Conservation (phyloP, 1,140 invertebrate genomes). For the Drosophila nikananu region DNA sequence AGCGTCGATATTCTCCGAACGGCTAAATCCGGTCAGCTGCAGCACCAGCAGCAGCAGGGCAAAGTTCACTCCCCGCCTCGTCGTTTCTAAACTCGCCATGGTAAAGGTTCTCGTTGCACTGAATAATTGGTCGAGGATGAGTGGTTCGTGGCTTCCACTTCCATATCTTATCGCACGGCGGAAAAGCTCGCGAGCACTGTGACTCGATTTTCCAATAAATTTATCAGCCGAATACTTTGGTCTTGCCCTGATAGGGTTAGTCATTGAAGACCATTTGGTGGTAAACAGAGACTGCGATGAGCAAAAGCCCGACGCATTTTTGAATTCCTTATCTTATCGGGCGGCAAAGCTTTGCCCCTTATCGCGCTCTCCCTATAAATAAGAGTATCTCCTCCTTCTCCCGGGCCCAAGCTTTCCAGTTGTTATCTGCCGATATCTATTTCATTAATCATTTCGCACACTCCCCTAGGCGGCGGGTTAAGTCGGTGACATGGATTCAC, state of each 20-base stretch:
- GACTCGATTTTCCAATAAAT: constrained; percentile 57
- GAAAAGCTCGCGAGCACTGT: constrained; percentile 32
- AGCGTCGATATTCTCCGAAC: constrained; percentile 57
- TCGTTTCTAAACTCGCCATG: constrained; percentile 11
- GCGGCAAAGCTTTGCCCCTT: constrained; percentile 46
- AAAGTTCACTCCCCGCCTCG: constrained; percentile 23
- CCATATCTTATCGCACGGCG: constrained; percentile 42
- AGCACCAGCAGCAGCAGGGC: constrained; percentile 28
- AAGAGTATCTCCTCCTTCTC: background rate
- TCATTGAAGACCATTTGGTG: constrained; percentile 31
- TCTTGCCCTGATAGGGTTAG: constrained; percentile 27
- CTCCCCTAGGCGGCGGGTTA: constrained; percentile 27
- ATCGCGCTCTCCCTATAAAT: constrained; percentile 6
- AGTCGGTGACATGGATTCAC: constrained; percentile 40
- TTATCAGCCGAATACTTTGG: constrained; percentile 37
- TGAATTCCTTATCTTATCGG: constrained; percentile 65
- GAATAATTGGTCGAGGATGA: background rate
- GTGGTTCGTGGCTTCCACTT: constrained; percentile 1
- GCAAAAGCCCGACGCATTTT: constrained; percentile 36
- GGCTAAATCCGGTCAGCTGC: constrained; percentile 1
- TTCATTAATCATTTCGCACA: constrained; percentile 54
- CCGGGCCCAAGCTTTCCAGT: constrained; percentile 28
- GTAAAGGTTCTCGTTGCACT: constrained; percentile 30
- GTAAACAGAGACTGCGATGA: constrained; percentile 18
- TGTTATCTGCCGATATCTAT: constrained; percentile 41